Base-by-base conservation (phyloP, 2,113 vertebrate species). In the Leptocoma aspasia region DNA sequence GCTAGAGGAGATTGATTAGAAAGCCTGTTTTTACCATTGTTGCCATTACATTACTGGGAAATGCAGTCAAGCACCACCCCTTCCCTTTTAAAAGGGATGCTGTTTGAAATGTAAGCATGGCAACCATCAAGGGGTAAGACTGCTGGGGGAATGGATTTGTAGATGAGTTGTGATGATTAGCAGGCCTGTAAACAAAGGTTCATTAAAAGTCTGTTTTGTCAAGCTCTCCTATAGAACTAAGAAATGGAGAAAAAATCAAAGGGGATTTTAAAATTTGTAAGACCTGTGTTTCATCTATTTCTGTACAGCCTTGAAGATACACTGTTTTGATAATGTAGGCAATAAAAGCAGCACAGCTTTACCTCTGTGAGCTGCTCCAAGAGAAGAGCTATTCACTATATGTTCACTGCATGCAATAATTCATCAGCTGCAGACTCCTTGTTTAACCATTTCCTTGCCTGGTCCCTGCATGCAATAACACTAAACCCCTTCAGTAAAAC, bases 131-230 rank as follows among this genome's bases (percentile, higher is more conserved):
- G 73, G 57, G 66, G 15, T 24, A 61, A 77, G 41, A 21, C 41
- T 80, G 41, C 63, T 56, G 50, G 49, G 82, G 42, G 10, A 31
- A 72, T 76, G 53, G 82, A 65, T 76, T 79, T 65, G 17, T 31
- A 50, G 57, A 24, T 92, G 87, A 97, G 71, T 89, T 1, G 12
- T 53, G 61, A 14, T 90, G 72, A 72, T 95, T 75, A 95, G 17
- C 18, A 72, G 37, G 79, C 47, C 49, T 77, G 41, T 70, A 89
- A 95, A 71, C 52, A 86, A 77, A 59, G 11, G 37, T 37, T 60
- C 44, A 95, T 89, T 87, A 84, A 91, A 93, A 60, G 37, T 57
- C 49, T 90, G 2, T 63, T 97, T 96, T 85, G 21, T 77, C 39
- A 80, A 54, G 13, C n/a, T 73, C 57, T 73, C 54, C 69, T 68